Conservation (phyloP, 2,113 vertebrate species). For the Glaucomys volans region DNA sequence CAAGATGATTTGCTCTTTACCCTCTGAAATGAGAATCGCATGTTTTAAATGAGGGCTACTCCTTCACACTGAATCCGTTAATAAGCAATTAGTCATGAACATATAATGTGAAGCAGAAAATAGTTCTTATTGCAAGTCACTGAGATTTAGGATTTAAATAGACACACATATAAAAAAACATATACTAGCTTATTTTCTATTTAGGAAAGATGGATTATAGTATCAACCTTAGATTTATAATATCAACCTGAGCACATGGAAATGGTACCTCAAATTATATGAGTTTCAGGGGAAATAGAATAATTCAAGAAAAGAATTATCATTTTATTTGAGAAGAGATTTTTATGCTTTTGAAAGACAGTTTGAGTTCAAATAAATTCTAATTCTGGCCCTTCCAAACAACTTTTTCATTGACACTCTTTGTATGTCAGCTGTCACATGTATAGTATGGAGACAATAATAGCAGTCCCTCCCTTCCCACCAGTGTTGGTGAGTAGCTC, state of each 20-base stretch:
- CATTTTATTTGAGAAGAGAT: not conserved
- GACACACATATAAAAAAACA: not conserved
- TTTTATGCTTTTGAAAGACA: constrained; percentile 22
- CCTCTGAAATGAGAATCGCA: not conserved
- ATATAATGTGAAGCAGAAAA: not conserved
- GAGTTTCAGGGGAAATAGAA: not conserved
- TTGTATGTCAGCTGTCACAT: not conserved
- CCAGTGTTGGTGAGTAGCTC: not conserved
- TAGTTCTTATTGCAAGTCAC: not conserved
- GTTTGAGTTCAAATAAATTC: not conserved
- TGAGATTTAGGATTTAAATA: not conserved
- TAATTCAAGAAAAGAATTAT: not conserved
- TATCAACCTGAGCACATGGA: not conserved
- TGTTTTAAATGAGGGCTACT: not conserved
- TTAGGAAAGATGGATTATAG: not conserved
- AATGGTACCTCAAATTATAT: not conserved
- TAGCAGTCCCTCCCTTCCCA: not conserved
- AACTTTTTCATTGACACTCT: not conserved
- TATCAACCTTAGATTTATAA: too few species aligned
- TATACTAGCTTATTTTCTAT: not conserved
- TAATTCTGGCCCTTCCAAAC: not conserved
- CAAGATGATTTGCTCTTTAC: not conserved
- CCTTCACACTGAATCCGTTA: not conserved
- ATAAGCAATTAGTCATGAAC: not conserved
- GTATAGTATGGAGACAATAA: not conserved